Evolutionary conservation across 2,888 invertebrate species (phyloP).

Genomic region (Agrochola lychnidis): DNA sequence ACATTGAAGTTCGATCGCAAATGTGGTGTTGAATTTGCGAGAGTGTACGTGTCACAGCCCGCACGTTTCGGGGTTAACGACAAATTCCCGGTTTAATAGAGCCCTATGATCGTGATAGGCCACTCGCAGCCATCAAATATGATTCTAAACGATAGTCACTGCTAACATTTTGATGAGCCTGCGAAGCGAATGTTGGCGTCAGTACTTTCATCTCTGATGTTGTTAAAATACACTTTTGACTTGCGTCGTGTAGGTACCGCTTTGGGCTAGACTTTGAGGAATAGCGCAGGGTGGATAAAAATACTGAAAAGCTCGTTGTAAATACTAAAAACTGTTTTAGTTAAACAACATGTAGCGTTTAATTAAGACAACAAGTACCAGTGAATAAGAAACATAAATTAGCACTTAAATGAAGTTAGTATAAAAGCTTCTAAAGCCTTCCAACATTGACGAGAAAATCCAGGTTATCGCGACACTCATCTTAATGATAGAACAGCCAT

Average conservation of each 20-base stretch:
- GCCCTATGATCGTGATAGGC: conserved; percentile 57
- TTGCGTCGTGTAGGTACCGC: conserved; percentile 3
- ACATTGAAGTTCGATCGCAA: conserved; percentile 50
- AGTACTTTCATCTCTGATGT: conserved; percentile 10
- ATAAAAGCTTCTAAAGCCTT: conserved; percentile 14
- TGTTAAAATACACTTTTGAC: conserved; percentile 23
- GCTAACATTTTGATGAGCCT: conserved; percentile 24
- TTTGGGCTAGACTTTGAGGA: conserved; percentile 23
- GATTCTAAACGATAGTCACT: conserved; percentile 33
- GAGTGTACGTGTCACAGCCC: conserved; percentile 55
- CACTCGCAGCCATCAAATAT: conserved; percentile 42
- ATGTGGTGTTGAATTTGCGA: conserved; percentile 59
- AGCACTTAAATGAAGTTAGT: conserved; percentile 21
- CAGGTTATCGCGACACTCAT: conserved; percentile 61
- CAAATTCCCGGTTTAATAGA: conserved; percentile 61
- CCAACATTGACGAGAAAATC: conserved; percentile 46
- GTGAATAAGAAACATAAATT: conserved; percentile 25
- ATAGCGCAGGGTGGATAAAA: conserved; percentile 14
- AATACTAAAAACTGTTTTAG: conserved; percentile 7
- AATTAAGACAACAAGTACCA: neutral
- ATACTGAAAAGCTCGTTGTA: conserved; percentile 5
- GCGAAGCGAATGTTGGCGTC: neutral
- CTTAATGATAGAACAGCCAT: conserved; percentile 56
- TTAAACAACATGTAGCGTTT: conserved; percentile 9
- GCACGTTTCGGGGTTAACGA: conserved; percentile 59